Conservation (phyloP, 2,797 vertebrate genomes). For the Tamandua tetradactyla region DNA sequence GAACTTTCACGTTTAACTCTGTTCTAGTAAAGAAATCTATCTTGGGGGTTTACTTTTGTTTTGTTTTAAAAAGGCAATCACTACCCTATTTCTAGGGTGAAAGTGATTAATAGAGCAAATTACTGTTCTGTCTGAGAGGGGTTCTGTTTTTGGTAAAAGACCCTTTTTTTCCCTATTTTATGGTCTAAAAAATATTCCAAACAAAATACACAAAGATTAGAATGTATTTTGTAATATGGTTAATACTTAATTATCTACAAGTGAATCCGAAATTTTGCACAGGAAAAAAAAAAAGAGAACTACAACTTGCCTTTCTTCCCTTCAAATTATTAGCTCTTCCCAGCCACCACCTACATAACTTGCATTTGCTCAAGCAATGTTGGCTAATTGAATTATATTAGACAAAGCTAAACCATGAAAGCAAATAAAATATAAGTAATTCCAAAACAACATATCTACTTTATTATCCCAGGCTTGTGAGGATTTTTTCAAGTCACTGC, state of each 20-base stretch:
- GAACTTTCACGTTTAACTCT: not conserved
- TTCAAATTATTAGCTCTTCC: not conserved
- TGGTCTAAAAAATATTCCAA: not conserved
- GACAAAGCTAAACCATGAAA: not conserved
- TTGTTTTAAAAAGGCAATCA: not conserved
- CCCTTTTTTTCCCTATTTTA: not conserved
- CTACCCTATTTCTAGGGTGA: not conserved
- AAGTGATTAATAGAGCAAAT: not conserved
- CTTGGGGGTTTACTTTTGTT: not conserved
- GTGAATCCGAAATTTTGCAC: not conserved
- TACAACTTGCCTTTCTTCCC: not conserved
- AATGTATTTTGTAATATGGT: too few relatives aligned
- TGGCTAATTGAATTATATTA: not conserved
- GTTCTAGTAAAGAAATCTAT: too few relatives aligned
- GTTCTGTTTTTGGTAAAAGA: not conserved
- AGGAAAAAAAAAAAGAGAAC: not conserved
- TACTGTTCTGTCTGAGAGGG: not conserved
- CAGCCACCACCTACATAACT: not conserved
- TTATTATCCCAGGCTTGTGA: not conserved
- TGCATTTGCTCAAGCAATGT: not conserved
- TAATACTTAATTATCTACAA: not conserved
- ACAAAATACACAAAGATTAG: not conserved
- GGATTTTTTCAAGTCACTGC: not conserved
- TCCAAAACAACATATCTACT: not conserved
- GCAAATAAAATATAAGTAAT: constrained; percentile 11